These are phyloP conservation scores for Hylaeus volcanicus DNA, from an alignment of 1,140 invertebrate species.

Conservation along the genomic window DNA sequence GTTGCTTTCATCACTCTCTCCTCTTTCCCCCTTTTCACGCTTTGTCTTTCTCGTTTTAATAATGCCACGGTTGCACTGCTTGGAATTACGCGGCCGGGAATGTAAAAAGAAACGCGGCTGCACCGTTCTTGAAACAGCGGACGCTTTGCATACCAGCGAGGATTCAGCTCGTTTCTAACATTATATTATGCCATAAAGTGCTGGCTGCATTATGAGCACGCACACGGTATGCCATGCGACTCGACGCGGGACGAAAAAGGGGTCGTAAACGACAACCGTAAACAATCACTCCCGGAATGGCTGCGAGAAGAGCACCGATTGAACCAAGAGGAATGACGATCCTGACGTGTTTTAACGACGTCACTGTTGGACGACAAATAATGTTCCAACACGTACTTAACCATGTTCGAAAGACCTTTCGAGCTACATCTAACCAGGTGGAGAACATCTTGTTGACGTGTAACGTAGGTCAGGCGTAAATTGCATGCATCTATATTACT, in stretches of 20 bases:
- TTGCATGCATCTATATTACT: too few species aligned
- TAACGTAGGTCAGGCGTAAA: too few species aligned
- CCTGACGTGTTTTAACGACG: background rate
- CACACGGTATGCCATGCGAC: slow-evolving; percentile 39
- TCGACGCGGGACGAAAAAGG: slow-evolving; percentile 14
- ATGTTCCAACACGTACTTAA: background rate
- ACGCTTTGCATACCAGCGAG: slow-evolving; percentile 55
- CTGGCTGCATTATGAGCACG: slow-evolving; percentile 39
- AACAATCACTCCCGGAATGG: slow-evolving; percentile 41
- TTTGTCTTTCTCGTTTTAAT: slow-evolving; percentile 25
- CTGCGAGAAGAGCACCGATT: slow-evolving; percentile 19
- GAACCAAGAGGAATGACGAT: slow-evolving; percentile 11
- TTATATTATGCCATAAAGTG: slow-evolving; percentile 59
- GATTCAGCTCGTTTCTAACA: slow-evolving; percentile 57
- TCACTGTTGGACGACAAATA: background rate
- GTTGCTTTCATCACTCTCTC: too few species aligned
- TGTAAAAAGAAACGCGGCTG: slow-evolving; percentile 31
- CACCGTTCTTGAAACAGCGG: slow-evolving; percentile 9
- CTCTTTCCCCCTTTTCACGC: background rate
- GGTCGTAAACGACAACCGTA: slow-evolving; percentile 35
- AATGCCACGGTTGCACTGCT: slow-evolving; percentile 43
- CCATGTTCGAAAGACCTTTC: too few species aligned
- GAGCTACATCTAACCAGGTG: too few species aligned
- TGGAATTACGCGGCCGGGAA: slow-evolving; percentile 44
- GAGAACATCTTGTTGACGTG: too few species aligned